These are phyloP conservation scores for Drosophila sturtevanti DNA, from an alignment of 1,140 invertebrate species.

Conservation along the genomic window DNA sequence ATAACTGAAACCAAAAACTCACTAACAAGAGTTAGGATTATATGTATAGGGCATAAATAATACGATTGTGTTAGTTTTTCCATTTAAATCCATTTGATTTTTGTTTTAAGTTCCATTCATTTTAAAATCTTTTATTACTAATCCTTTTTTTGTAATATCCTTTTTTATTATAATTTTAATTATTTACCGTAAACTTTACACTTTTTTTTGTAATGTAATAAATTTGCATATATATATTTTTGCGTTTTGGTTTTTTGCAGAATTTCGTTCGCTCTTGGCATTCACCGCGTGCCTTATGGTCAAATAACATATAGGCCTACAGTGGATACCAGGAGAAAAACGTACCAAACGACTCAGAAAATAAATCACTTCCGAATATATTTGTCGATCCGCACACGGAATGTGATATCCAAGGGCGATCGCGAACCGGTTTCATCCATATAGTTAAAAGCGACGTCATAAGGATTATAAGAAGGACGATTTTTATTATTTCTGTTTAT, in stretches of 20 bases:
- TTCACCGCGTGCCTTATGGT: constrained; percentile 98
- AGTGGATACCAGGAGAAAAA: constrained; percentile 93
- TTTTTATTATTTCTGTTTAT: background rate
- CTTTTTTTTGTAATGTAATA: background rate
- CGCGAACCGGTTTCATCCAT: constrained; percentile 33
- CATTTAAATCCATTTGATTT: too few species aligned
- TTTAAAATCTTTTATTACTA: too few species aligned
- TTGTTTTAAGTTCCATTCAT: too few species aligned
- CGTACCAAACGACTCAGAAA: constrained; percentile 68
- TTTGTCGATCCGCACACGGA: constrained; percentile 13
- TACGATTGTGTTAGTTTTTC: too few species aligned
- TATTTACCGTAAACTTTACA: background rate
- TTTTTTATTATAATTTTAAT: background rate
- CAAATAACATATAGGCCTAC: constrained; percentile 92
- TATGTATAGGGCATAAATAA: too few species aligned
- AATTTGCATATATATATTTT: background rate
- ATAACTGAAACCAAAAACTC: too few species aligned
- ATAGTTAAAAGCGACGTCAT: background rate
- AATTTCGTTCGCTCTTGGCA: constrained; percentile 94
- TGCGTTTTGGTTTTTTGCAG: constrained; percentile 75
- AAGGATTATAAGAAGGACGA: background rate
- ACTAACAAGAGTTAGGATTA: too few species aligned
- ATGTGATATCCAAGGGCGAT: constrained; percentile 29
- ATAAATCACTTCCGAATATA: constrained; percentile 8
- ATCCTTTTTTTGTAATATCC: background rate